phyloP scores from a whole-genome alignment of 2,113 vertebrate genomes.

The Trachemys scripta region DNA sequence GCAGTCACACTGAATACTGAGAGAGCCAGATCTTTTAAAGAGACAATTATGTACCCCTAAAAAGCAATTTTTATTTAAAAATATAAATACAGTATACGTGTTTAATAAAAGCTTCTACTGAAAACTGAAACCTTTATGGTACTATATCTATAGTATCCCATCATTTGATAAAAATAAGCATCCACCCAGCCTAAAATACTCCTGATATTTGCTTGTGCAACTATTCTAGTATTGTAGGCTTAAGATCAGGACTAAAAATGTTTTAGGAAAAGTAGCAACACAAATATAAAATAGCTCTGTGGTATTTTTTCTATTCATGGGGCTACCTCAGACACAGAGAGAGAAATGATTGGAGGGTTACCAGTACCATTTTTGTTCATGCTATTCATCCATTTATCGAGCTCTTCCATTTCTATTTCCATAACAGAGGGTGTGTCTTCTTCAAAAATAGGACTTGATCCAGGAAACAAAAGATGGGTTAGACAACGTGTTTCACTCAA shows the following conservation, averaged over 20 bases:
- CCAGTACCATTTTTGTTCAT: conserved; percentile 85
- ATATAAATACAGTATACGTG: neutral
- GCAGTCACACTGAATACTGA: neutral
- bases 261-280: conserved; percentile 22
- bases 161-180: conserved; percentile 62
- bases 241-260: conserved; percentile 30
- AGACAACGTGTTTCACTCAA: conserved; percentile 5
- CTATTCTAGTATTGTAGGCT: conserved; percentile 47
- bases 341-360: neutral
- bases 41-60: conserved; percentile 9
- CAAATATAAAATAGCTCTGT: neutral
- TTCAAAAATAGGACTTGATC: conserved; percentile 95
- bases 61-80: conserved; percentile 25
- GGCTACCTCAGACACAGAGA: neutral
- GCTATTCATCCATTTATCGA: conserved; percentile 94
- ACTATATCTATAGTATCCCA: neutral
- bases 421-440: conserved; percentile 97
- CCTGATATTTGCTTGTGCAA: conserved; percentile 49
- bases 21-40: neutral
- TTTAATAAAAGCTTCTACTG: conserved; percentile 47
- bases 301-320: neutral
- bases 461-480: neutral
- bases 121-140: conserved; percentile 50
- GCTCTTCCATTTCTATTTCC: conserved; percentile 98
- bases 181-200: conserved; percentile 43